Percentiles rank a stretch among this genome's conserved stretches.
Conservation (phyloP, 2,888 invertebrate species). For the Lasioglossum morio region DNA sequence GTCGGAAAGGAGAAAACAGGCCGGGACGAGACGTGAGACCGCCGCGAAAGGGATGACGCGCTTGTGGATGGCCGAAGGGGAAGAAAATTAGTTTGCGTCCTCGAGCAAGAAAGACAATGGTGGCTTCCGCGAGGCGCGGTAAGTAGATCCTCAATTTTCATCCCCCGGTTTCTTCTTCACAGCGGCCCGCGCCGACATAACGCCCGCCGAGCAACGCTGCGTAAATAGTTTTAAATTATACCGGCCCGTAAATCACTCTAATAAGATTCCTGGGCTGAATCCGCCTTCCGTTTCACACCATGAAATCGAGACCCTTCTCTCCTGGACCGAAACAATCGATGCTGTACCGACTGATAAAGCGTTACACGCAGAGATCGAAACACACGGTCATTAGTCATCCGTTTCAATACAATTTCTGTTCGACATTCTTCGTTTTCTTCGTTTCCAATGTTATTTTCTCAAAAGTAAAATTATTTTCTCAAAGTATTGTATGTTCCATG, state of each 20-base stretch:
- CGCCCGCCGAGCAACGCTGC: slow-evolving; percentile 32
- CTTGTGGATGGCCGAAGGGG: neutral
- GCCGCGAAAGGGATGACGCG: slow-evolving; percentile 3
- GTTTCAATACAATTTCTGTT: neutral
- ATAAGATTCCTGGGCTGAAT: slow-evolving; percentile 42
- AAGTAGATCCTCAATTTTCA: slow-evolving; percentile 58
- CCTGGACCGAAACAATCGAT: neutral
- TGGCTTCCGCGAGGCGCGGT: slow-evolving; percentile 12
- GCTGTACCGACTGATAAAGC: neutral
- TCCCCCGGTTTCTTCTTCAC: slow-evolving; percentile 13
- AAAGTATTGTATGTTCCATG: neutral
- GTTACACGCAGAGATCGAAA: neutral
- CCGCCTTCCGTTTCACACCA: slow-evolving; percentile 15
- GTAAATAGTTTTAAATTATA: slow-evolving; percentile 58
- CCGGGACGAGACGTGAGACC: neutral
- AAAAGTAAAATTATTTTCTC: neutral
- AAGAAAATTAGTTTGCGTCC: slow-evolving; percentile 54
- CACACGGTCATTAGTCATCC: neutral
- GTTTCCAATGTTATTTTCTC: too few relatives aligned
- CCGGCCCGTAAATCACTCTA: slow-evolving; percentile 46
- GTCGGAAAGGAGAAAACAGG: neutral
- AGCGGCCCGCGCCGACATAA: slow-evolving; percentile 18
- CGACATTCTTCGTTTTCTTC: too few relatives aligned
- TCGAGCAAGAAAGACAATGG: slow-evolving; percentile 56
- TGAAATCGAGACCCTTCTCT: neutral